Evolutionary conservation across 1,140 invertebrate species (phyloP).

Genomic region (Macrostomum lignano): DNA sequence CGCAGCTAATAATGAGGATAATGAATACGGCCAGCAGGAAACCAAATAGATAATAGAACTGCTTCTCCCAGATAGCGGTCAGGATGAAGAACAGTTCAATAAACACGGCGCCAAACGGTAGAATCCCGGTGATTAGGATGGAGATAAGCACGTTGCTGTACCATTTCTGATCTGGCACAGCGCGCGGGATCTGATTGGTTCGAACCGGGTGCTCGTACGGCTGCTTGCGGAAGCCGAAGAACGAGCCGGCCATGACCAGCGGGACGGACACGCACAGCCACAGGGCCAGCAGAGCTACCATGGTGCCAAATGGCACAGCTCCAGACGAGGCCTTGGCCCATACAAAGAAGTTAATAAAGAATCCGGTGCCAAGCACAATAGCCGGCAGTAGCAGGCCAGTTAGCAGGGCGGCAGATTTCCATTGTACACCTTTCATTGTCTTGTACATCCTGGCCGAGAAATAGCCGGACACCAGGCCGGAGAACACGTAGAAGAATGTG

Average conservation of each 20-base stretch:
- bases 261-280: conserved; percentile 90
- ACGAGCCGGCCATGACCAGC: conserved; percentile 72
- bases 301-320: conserved; percentile 72
- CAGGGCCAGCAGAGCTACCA: conserved; percentile 61
- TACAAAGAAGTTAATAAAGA: conserved; percentile 89
- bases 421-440: conserved; percentile 56
- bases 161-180: conserved; percentile 84
- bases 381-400: conserved; percentile 73
- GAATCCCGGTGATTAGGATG: conserved; percentile 69
- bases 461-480: conserved; percentile 76
- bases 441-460: conserved; percentile 75
- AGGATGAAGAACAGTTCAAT: conserved; percentile 64
- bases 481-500: conserved; percentile 78
- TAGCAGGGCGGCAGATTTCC: conserved; percentile 69
- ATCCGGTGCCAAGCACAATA: conserved; percentile 56
- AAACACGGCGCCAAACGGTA: conserved; percentile 89
- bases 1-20: conserved; percentile 76
- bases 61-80: conserved; percentile 80
- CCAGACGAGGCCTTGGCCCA: conserved; percentile 86
- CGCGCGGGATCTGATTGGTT: conserved; percentile 87
- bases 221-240: conserved; percentile 73
- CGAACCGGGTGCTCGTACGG: conserved; percentile 82
- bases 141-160: conserved; percentile 72
- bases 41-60: conserved; percentile 92
- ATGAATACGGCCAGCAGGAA: conserved; percentile 88